These are phyloP conservation scores for Andrena bucephala DNA, from an alignment of 2,888 invertebrate species.

Conservation along the genomic window DNA sequence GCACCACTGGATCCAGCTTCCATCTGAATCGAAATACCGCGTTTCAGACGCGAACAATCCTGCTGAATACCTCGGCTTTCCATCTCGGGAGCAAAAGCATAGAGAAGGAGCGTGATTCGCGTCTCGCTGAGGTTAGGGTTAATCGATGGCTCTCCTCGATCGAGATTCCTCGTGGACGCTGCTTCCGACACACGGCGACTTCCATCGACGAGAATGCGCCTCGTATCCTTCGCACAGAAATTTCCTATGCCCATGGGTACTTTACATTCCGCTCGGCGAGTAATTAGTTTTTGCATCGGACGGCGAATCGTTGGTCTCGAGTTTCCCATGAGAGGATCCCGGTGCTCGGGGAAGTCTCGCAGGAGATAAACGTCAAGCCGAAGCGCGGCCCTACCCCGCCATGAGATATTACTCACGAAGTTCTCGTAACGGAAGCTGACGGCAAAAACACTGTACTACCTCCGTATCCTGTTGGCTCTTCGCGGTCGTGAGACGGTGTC, in stretches of 20 bases:
- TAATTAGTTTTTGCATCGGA: slow-evolving; percentile 46
- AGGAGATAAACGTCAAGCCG: slow-evolving; percentile 57
- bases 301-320: slow-evolving; percentile 23
- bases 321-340: slow-evolving; percentile 31
- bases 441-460: slow-evolving; percentile 12
- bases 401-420: slow-evolving; percentile 64
- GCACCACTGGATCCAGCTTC: neutral
- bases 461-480: neutral
- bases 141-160: slow-evolving; percentile 60
- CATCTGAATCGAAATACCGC: slow-evolving; percentile 1
- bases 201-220: slow-evolving; percentile 16
- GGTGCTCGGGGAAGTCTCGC: slow-evolving; percentile 26
- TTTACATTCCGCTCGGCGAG: slow-evolving; percentile 23
- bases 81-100: slow-evolving; percentile 8
- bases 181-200: neutral
- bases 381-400: slow-evolving; percentile 12
- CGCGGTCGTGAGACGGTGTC: too few relatives aligned
- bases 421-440: slow-evolving; percentile 30
- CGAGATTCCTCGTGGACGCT: slow-evolving; percentile 49
- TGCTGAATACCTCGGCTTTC: slow-evolving; percentile 2
- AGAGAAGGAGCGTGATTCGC: slow-evolving; percentile 16
- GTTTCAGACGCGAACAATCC: neutral
- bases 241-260: slow-evolving; percentile 10
- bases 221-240: slow-evolving; percentile 12
- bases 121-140: slow-evolving; percentile 49